A percentile compares a stretch with the other conserved stretches of the same genome.
phyloP scores from a whole-genome alignment of 2,888 invertebrate species.

The Dolomedes plantarius region DNA sequence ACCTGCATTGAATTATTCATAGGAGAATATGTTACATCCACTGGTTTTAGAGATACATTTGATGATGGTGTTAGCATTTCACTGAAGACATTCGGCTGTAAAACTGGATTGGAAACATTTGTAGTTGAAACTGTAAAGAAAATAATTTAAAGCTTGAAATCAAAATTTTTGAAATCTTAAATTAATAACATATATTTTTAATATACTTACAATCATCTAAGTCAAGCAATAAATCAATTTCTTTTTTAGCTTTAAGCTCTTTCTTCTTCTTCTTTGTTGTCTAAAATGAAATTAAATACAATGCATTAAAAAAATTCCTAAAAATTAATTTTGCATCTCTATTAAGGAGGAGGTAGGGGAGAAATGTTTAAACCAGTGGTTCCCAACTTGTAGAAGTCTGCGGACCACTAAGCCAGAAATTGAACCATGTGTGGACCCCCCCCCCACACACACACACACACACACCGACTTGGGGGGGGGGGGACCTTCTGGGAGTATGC shows the following conservation, averaged over 20 bases:
- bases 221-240: slow-evolving; percentile 89
- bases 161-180: not conserved
- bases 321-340: no score
- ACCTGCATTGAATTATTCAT: not conserved
- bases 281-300: slow-evolving; percentile 13
- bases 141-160: not conserved
- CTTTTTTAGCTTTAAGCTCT: slow-evolving; percentile 79
- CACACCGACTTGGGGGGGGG: no score
- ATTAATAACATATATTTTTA: not conserved
- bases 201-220: slow-evolving; percentile 82
- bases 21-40: not conserved
- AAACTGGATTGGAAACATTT: slow-evolving; percentile 44
- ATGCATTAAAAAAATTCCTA: no score
- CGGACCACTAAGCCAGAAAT: no score
- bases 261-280: slow-evolving; percentile 74
- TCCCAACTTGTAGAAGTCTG: no score
- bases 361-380: no score
- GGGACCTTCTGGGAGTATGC: no score
- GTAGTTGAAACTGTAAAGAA: slow-evolving; percentile 43
- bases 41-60: slow-evolving; percentile 25
- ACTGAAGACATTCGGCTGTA: slow-evolving; percentile 54
- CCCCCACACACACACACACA: no score
- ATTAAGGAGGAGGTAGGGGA: no score
- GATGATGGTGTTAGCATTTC: slow-evolving; percentile 87
- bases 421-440: no score